A percentile compares a stretch with the other conserved stretches of the same genome.
Conservation (phyloP, 2,888 invertebrate species). For the Cheilosia vulpina region DNA sequence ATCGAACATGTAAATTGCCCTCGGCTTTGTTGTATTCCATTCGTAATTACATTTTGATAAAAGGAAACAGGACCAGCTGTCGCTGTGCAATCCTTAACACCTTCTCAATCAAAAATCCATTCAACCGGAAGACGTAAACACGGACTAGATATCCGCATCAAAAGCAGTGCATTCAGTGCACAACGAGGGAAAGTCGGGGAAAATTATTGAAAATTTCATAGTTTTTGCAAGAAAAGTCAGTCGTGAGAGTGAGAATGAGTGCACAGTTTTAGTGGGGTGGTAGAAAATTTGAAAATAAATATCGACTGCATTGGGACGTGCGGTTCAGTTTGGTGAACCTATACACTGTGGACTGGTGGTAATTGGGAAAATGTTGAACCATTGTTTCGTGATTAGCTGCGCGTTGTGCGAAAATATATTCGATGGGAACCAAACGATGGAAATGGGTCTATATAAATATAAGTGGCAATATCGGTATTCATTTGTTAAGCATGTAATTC, state of each 20-base stretch:
- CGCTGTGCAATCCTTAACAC: conserved; percentile 53
- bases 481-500: no score
- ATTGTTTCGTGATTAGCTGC: conserved; percentile 30
- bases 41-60: conserved; percentile 69
- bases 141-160: not conserved
- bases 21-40: conserved; percentile 21
- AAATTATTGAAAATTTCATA: conserved; percentile 48
- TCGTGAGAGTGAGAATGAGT: conserved; percentile 1
- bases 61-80: conserved; percentile 62
- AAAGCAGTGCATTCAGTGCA: not conserved
- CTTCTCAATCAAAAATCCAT: conserved; percentile 72
- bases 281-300: conserved; percentile 32
- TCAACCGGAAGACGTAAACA: conserved; percentile 68
- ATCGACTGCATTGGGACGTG: conserved; percentile 25
- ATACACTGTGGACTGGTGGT: not conserved
- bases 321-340: not conserved
- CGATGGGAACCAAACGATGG: conserved; percentile 8
- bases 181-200: conserved; percentile 7
- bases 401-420: conserved; percentile 20
- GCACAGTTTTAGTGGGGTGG: conserved; percentile 3
- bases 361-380: conserved; percentile 18
- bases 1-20: conserved; percentile 71
- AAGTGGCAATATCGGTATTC: no score
- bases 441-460: no score
- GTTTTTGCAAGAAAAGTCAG: conserved; percentile 14